Evolutionary conservation across 2,888 invertebrate genomes (phyloP).

Genomic region (Eupeodes latifasciatus): DNA sequence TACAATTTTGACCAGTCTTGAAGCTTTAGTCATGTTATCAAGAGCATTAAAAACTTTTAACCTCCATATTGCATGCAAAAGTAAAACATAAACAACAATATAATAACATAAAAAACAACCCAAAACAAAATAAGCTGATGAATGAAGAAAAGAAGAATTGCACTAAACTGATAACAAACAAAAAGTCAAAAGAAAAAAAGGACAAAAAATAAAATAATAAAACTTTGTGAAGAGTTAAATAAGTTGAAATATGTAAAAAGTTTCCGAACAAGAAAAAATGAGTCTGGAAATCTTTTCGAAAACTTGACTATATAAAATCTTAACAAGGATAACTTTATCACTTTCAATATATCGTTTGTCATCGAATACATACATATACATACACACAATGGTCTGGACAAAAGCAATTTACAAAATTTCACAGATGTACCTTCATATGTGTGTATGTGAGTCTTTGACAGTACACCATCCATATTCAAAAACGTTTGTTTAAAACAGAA

Average conservation of each 20-base stretch:
- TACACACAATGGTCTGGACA: constrained; percentile 22
- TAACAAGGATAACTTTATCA: constrained; percentile 47
- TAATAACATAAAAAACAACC: neutral
- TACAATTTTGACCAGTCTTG: too few relatives aligned
- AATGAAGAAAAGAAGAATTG: constrained; percentile 3
- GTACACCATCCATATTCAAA: constrained; percentile 29
- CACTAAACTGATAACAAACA: constrained; percentile 19
- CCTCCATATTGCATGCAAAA: neutral
- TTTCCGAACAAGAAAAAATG: neutral
- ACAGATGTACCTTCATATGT: neutral
- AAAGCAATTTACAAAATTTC: constrained; percentile 34
- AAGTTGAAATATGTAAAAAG: constrained; percentile 40
- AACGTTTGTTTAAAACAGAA: constrained; percentile 36
- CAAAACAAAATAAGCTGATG: constrained; percentile 17
- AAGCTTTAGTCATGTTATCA: too few relatives aligned
- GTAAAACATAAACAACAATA: neutral
- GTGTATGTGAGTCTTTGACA: constrained; percentile 16
- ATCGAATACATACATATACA: neutral
- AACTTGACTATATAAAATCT: constrained; percentile 3
- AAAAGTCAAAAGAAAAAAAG: neutral
- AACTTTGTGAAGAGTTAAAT: constrained; percentile 38
- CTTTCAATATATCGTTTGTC: constrained; percentile 45
- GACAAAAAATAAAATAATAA: neutral
- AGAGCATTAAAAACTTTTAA: neutral
- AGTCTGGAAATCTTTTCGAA: constrained; percentile 26